Percentiles rank a stretch among this genome's conserved stretches.
Conservation (phyloP, 2,888 invertebrate genomes). For the Stenodera caucasica region DNA sequence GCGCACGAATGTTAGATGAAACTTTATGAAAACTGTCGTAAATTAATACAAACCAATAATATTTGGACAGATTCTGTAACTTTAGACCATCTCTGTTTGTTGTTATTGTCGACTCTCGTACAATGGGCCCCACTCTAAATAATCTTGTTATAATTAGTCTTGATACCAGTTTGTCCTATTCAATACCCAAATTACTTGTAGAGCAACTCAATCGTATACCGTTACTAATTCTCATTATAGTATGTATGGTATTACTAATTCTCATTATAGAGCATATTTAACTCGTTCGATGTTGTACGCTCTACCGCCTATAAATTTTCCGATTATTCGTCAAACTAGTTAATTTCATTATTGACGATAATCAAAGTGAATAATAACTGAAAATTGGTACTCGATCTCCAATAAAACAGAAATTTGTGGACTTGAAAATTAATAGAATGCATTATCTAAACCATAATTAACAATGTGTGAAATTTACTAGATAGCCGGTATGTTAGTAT, state of each 20-base stretch:
- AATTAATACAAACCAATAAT: conserved; percentile 29
- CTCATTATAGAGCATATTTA: neutral
- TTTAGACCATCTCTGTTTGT: too few species aligned
- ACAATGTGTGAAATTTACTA: conserved; percentile 11
- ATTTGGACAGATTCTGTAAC: conserved; percentile 11
- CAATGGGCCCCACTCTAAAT: neutral
- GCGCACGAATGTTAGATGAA: conserved; percentile 20
- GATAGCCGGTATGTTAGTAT: conserved; percentile 5
- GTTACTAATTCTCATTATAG: neutral
- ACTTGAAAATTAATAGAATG: neutral
- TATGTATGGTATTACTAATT: too few species aligned
- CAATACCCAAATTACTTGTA: neutral
- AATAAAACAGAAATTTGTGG: neutral
- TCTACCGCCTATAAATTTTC: too few species aligned
- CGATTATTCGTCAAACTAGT: too few species aligned
- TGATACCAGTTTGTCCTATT: conserved; percentile 1
- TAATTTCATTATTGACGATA: too few species aligned
- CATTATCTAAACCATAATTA: conserved; percentile 7
- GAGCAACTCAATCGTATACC: neutral
- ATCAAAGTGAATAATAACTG: neutral
- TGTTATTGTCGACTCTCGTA: neutral
- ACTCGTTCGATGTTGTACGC: too few species aligned
- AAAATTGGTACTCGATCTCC: neutral
- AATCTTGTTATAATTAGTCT: conserved; percentile 3
- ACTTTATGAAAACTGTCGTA: conserved; percentile 28